These are phyloP conservation scores for Rhingia rostrata DNA, from an alignment of 2,888 invertebrate genomes.

Conservation along the genomic window DNA sequence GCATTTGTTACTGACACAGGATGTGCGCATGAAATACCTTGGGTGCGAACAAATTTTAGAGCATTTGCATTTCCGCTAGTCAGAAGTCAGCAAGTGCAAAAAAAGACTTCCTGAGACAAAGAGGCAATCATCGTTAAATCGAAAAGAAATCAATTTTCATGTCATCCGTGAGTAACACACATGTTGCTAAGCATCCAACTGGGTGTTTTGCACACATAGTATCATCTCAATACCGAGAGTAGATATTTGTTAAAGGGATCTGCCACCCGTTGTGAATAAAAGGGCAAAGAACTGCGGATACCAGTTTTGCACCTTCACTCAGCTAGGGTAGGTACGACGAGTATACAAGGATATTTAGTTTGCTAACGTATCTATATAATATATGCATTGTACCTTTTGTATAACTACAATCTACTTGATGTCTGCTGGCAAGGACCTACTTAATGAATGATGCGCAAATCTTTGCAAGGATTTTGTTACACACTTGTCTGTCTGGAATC, in stretches of 20 bases:
- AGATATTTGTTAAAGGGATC: slow-evolving; percentile 40
- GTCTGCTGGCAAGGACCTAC: slow-evolving; percentile 19
- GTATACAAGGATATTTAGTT: background rate
- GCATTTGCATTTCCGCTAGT: slow-evolving; percentile 1
- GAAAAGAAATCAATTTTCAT: slow-evolving; percentile 68
- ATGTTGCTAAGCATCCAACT: slow-evolving; percentile 45
- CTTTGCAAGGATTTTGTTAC: background rate
- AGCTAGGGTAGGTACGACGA: background rate
- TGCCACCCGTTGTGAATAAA: slow-evolving; percentile 23
- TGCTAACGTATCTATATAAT: too few species aligned
- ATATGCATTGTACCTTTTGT: too few species aligned
- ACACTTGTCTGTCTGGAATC: background rate
- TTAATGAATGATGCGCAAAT: slow-evolving; percentile 42
- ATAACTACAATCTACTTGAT: background rate
- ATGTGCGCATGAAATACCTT: slow-evolving; percentile 46
- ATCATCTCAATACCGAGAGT: slow-evolving; percentile 44
- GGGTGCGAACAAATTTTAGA: slow-evolving; percentile 9
- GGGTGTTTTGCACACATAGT: slow-evolving; percentile 60
- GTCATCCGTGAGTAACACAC: slow-evolving; percentile 51
- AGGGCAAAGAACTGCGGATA: background rate
- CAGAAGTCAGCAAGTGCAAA: slow-evolving; percentile 31
- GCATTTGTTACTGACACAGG: slow-evolving; percentile 63
- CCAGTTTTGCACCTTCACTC: slow-evolving; percentile 11
- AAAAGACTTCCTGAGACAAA: slow-evolving; percentile 66
- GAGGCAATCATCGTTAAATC: slow-evolving; percentile 65